Evolutionary conservation across 2,113 vertebrate species (phyloP).

Genomic region (Turnix velox): DNA sequence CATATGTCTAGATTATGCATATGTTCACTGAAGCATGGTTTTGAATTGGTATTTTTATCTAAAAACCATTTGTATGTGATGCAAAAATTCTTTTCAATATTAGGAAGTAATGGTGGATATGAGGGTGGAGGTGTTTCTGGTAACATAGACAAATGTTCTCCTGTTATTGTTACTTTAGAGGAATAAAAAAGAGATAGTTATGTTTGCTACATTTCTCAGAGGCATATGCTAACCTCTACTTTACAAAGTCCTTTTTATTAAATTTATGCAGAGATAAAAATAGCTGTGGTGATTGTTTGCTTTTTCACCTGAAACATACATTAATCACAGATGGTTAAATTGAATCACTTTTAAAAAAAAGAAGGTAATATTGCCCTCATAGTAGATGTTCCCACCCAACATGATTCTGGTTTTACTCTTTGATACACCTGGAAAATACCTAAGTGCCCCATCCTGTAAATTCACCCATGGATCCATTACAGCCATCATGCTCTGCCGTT

Average conservation of each 20-base stretch:
- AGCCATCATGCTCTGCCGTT: background rate
- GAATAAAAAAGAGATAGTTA: background rate
- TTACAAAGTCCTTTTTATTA: background rate
- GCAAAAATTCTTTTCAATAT: background rate
- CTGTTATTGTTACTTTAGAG: background rate
- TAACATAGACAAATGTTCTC: background rate
- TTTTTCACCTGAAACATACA: background rate
- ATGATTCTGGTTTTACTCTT: background rate
- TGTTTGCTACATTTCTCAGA: background rate
- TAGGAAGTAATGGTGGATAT: background rate
- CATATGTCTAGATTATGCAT: background rate
- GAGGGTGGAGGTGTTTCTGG: background rate
- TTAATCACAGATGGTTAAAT: background rate
- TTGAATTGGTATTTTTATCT: background rate
- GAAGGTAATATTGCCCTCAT: background rate
- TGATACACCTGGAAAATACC: background rate
- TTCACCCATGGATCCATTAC: too few species aligned
- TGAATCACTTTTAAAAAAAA: background rate
- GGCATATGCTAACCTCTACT: background rate
- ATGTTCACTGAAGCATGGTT: background rate
- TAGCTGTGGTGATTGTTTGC: background rate
- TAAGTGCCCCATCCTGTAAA: background rate
- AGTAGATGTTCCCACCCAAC: background rate
- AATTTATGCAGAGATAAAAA: background rate
- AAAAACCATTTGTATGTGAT: background rate